Conservation (phyloP, 2,113 vertebrate species). For the Myrmecobius fasciatus region DNA sequence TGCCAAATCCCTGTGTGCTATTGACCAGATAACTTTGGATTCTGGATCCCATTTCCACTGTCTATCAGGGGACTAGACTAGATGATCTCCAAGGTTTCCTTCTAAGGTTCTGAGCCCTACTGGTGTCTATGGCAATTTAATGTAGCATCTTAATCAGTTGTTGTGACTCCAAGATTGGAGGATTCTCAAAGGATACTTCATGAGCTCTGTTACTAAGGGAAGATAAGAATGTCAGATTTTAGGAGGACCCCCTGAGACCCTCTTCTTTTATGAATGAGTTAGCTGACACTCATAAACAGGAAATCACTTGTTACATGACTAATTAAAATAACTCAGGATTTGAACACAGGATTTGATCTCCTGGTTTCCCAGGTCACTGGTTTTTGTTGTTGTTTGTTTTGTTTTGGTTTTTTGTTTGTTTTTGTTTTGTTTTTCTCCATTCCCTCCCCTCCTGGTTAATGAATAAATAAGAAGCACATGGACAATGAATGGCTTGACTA, state of each 20-base stretch:
- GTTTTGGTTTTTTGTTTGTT: too few species aligned
- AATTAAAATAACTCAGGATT: not conserved
- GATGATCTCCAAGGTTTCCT: not conserved
- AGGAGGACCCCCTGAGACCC: not conserved
- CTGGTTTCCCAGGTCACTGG: not conserved
- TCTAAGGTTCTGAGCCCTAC: not conserved
- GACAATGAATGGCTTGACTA: not conserved
- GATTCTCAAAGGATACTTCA: not conserved
- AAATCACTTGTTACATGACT: not conserved
- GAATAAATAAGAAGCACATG: not conserved
- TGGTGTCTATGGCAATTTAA: not conserved
- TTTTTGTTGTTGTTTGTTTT: not conserved
- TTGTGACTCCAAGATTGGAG: not conserved
- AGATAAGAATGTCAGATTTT: not conserved
- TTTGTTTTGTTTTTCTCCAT: rapidly evolving
- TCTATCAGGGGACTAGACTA: not conserved
- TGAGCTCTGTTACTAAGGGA: not conserved
- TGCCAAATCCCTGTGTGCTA: not conserved
- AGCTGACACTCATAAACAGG: not conserved
- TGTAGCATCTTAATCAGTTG: not conserved
- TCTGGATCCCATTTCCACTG: not conserved
- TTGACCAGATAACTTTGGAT: not conserved
- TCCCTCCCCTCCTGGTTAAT: not conserved
- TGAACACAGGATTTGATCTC: not conserved
- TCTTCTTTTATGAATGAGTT: not conserved